phyloP scores from a whole-genome alignment of 2,797 vertebrate species.

The Cyclopterus lumpus region DNA sequence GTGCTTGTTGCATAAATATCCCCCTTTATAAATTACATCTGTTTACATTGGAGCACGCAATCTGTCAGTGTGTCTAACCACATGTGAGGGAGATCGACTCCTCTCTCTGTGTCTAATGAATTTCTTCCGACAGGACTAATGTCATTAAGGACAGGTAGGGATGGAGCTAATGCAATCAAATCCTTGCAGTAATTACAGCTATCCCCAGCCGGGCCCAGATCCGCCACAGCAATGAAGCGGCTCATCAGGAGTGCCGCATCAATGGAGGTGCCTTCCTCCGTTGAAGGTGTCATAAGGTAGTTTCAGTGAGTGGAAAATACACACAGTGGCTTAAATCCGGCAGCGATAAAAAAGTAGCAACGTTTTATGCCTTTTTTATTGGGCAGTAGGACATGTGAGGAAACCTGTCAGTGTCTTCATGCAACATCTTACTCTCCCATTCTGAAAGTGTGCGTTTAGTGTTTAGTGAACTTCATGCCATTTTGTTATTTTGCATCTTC shows the following conservation, averaged over 20 bases:
- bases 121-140: constrained; percentile 66
- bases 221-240: constrained; percentile 17
- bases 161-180: constrained; percentile 64
- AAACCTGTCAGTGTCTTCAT: not conserved
- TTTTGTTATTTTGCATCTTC: not conserved
- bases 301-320: not conserved
- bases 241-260: constrained; percentile 34
- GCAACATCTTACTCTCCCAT: not conserved
- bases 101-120: constrained; percentile 62
- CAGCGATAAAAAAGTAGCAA: not conserved
- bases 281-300: constrained; percentile 11
- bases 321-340: not conserved
- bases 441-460: not conserved
- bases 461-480: too few species aligned
- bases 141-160: constrained; percentile 67
- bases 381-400: not conserved
- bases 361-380: constrained; percentile 7
- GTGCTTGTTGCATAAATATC: constrained; percentile 19
- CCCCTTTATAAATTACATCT: constrained; percentile 28
- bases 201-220: constrained; percentile 16
- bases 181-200: constrained; percentile 55
- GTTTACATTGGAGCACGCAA: constrained; percentile 31
- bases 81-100: constrained; percentile 40
- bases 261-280: not conserved
- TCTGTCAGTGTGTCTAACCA: constrained; percentile 53